phyloP scores from a whole-genome alignment of 2,888 invertebrate species.

The Nymphalis polychloros region DNA sequence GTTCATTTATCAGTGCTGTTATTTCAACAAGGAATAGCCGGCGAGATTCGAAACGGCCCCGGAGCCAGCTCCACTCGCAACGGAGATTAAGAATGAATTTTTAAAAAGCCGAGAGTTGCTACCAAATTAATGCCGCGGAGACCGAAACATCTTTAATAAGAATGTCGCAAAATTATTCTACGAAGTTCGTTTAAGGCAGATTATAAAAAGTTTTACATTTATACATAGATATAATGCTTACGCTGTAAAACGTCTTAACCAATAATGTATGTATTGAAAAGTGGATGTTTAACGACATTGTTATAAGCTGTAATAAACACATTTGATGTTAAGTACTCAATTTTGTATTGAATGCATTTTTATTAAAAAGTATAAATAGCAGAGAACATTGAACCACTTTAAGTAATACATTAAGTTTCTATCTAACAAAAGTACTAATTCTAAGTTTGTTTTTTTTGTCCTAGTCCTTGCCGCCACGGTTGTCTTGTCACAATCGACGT shows the following conservation, averaged over 20 bases:
- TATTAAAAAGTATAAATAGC: too few relatives aligned
- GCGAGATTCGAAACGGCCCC: constrained; percentile 22
- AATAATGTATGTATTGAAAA: too few relatives aligned
- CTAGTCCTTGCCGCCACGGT: too few relatives aligned
- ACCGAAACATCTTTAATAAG: constrained; percentile 39
- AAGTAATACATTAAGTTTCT: too few relatives aligned
- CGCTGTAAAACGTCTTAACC: background rate
- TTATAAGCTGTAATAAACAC: too few relatives aligned
- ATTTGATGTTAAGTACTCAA: too few relatives aligned
- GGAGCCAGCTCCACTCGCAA: constrained; percentile 33
- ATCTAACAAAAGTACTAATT: too few relatives aligned
- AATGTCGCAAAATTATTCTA: constrained; percentile 16
- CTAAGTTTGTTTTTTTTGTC: too few relatives aligned
- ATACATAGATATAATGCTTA: background rate
- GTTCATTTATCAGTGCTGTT: constrained; percentile 19
- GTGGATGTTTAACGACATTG: too few relatives aligned
- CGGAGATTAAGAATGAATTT: constrained; percentile 48
- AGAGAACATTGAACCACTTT: too few relatives aligned
- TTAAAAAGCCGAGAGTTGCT: constrained; percentile 41
- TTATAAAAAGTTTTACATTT: background rate
- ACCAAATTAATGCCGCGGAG: constrained; percentile 40
- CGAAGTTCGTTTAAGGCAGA: constrained; percentile 3
- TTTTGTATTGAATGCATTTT: too few relatives aligned
- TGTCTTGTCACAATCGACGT: too few relatives aligned
- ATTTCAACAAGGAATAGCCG: constrained; percentile 24